phyloP scores from a whole-genome alignment of 1,140 invertebrate genomes.

The Hormaphis cornu region DNA sequence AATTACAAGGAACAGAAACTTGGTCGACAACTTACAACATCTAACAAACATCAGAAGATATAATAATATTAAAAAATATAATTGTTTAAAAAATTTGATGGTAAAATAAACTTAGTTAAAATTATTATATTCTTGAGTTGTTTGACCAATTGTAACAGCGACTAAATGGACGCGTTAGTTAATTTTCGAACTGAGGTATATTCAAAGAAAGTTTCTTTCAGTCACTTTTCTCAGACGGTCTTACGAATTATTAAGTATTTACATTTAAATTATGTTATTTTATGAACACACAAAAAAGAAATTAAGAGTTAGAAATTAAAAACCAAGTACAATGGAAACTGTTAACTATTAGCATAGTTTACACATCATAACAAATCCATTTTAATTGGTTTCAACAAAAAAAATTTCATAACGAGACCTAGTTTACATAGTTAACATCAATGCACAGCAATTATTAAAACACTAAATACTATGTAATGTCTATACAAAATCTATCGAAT shows the following conservation, averaged over 20 bases:
- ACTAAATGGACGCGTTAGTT: neutral
- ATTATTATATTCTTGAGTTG: slow-evolving; percentile 9
- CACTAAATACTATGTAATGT: slow-evolving; percentile 1
- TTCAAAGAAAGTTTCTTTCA: slow-evolving; percentile 13
- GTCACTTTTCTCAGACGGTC: slow-evolving; percentile 20
- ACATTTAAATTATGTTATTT: slow-evolving; percentile 28
- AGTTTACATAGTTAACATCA: slow-evolving; percentile 30
- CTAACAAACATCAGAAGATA: neutral
- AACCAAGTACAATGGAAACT: slow-evolving; percentile 13
- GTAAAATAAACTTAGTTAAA: slow-evolving; percentile 3
- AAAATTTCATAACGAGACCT: slow-evolving; percentile 24
- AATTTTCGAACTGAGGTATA: slow-evolving; percentile 28
- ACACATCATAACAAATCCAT: neutral
- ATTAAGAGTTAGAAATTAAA: slow-evolving; percentile 6
- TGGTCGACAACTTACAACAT: slow-evolving; percentile 8
- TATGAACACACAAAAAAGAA: slow-evolving; percentile 25
- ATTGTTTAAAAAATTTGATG: slow-evolving; percentile 9
- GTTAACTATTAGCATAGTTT: slow-evolving; percentile 8
- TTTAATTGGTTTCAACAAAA: slow-evolving; percentile 8
- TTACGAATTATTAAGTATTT: slow-evolving; percentile 30
- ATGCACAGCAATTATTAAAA: neutral
- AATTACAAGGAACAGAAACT: slow-evolving; percentile 30
- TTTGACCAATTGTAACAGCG: slow-evolving; percentile 3
- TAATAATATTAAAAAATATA: slow-evolving; percentile 9
- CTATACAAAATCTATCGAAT: neutral